Conservation (phyloP, 30 jellyfish, hydroid and myxozoan species). For the Catostylus mosaicus region DNA sequence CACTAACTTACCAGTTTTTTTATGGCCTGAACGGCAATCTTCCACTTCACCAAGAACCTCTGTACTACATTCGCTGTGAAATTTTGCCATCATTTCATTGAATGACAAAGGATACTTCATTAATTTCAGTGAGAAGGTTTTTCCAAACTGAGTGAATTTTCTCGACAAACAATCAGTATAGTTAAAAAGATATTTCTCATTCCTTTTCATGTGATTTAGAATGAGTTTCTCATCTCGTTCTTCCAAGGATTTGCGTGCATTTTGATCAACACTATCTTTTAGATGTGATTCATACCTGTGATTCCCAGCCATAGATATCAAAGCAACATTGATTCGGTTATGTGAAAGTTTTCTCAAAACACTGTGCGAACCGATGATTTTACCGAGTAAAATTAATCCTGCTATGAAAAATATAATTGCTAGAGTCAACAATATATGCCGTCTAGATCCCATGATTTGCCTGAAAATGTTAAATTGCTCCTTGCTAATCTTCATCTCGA, state of each 20-base stretch:
- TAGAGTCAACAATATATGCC: not conserved
- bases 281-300: not conserved
- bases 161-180: slow-evolving; percentile 43
- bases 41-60: slow-evolving; percentile 34
- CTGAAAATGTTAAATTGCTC: not conserved
- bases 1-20: not conserved
- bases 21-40: not conserved
- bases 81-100: slow-evolving; percentile 26
- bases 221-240: slow-evolving; percentile 15
- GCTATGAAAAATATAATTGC: not conserved
- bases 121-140: not conserved
- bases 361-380: not conserved
- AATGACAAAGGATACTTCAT: slow-evolving; percentile 22
- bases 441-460: not conserved
- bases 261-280: slow-evolving; percentile 3
- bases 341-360: not conserved
- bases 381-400: slow-evolving; percentile 1
- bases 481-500: not conserved
- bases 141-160: slow-evolving; percentile 3
- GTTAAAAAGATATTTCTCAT: slow-evolving; percentile 25
- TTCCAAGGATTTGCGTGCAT: not conserved
- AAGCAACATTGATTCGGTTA: not conserved
- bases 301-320: slow-evolving; percentile 38
- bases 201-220: slow-evolving; percentile 2
- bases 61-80: slow-evolving; percentile 36